These are phyloP conservation scores for Periophthalmodon schlosseri DNA, from an alignment of 2,113 vertebrate genomes.

Conservation along the genomic window DNA sequence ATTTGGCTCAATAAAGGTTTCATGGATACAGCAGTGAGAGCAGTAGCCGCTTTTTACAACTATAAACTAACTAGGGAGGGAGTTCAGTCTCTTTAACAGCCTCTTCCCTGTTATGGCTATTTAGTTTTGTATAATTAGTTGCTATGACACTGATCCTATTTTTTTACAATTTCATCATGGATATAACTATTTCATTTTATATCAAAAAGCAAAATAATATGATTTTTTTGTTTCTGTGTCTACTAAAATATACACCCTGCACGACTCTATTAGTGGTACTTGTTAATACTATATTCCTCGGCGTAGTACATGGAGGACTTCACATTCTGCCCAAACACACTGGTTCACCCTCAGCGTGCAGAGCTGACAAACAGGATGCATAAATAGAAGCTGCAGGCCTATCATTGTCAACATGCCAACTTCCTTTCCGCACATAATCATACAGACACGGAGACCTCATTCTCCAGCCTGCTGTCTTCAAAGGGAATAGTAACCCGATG, in stretches of 20 bases:
- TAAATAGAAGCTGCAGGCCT: constrained; percentile 60
- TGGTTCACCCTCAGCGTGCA: constrained; percentile 42
- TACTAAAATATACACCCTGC: no score
- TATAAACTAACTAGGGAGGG: no score
- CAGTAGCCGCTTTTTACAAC: no score
- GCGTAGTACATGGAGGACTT: constrained; percentile 14
- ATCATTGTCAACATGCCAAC: constrained; percentile 67
- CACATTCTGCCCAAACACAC: constrained; percentile 42
- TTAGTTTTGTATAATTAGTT: not conserved
- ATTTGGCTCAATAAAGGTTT: no score
- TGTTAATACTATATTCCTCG: not conserved
- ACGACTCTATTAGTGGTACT: not conserved
- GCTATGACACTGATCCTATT: not conserved
- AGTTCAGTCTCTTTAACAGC: no score
- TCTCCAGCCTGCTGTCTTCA: constrained; percentile 36
- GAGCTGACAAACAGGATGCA: constrained; percentile 59
- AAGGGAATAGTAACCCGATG: constrained; percentile 23
- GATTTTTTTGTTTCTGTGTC: no score
- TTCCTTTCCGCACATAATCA: constrained; percentile 52
- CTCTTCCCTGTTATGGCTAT: not conserved
- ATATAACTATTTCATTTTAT: no score
- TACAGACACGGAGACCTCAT: constrained; percentile 47
- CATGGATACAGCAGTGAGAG: no score
- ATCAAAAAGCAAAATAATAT: no score
- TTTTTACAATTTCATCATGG: no score